Percentiles rank a stretch among this genome's conserved stretches.
Conservation (phyloP, 2,888 invertebrate species). For the Podotricha telesiphe region DNA sequence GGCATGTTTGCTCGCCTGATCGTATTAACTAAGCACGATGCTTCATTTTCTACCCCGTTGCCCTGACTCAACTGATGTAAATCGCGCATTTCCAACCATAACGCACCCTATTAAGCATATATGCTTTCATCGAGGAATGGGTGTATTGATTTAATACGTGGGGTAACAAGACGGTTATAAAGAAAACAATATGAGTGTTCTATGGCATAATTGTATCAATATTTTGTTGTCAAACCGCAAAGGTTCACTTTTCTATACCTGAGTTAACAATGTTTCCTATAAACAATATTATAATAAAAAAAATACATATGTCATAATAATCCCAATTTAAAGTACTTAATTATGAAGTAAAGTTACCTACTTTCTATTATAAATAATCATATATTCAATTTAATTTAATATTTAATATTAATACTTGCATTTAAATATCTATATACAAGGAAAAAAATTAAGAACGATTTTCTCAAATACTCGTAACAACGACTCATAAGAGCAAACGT, state of each 20-base stretch:
- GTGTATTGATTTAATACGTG: constrained; percentile 53
- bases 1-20: constrained; percentile 80
- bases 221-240: not conserved
- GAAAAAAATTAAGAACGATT: constrained; percentile 30
- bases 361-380: not conserved
- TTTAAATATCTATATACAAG: not conserved
- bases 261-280: not conserved
- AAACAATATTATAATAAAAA: not conserved
- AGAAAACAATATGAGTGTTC: constrained; percentile 3
- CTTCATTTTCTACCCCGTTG: constrained; percentile 77
- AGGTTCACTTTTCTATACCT: not conserved
- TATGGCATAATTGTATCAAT: constrained; percentile 1
- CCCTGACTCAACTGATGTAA: constrained; percentile 74
- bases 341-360: too few species aligned
- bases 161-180: constrained; percentile 30
- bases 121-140: constrained; percentile 59
- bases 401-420: not conserved
- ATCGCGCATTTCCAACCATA: constrained; percentile 68
- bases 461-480: constrained; percentile 48
- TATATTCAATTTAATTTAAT: not conserved
- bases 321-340: not conserved
- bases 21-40: constrained; percentile 79
- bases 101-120: constrained; percentile 69
- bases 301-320: not conserved
- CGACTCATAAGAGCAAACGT: constrained; percentile 50